Evolutionary conservation across 53 echinoderm and acorn worm genomes (phyloP).

Genomic region (Apostichopus leukothele): DNA sequence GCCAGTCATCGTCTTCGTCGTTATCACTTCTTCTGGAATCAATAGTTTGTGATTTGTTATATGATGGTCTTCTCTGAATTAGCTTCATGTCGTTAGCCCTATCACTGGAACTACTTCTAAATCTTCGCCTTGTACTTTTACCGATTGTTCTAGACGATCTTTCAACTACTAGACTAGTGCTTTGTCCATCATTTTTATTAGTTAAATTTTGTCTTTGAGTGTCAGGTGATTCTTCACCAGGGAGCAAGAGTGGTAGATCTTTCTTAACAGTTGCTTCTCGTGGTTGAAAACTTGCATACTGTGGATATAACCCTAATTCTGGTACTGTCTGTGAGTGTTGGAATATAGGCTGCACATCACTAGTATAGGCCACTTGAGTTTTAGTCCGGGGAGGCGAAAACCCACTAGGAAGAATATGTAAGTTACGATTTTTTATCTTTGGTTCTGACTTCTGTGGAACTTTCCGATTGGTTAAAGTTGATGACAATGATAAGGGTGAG

Average conservation of each 20-base stretch:
- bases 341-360: background rate
- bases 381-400: background rate
- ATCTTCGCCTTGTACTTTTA: constrained; percentile 30
- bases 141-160: constrained; percentile 6
- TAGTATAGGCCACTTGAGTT: background rate
- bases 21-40: constrained; percentile 45
- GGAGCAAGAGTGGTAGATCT: background rate
- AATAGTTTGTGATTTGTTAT: constrained; percentile 60
- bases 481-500: background rate
- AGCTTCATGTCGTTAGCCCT: constrained; percentile 60
- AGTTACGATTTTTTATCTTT: background rate
- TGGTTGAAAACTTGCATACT: constrained; percentile 37
- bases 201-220: background rate
- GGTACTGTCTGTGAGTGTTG: constrained; percentile 20
- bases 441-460: background rate
- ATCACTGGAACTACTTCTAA: constrained; percentile 88
- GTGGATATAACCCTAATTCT: constrained; percentile 28
- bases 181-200: background rate
- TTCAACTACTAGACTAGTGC: background rate
- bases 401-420: constrained; percentile 1
- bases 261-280: constrained; percentile 11
- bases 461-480: background rate
- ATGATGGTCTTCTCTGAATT: constrained; percentile 53
- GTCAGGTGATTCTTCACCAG: constrained; percentile 12
- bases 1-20: constrained; percentile 63